Conservation (phyloP, 2,113 vertebrate genomes). For the Peromyscus maniculatus region DNA sequence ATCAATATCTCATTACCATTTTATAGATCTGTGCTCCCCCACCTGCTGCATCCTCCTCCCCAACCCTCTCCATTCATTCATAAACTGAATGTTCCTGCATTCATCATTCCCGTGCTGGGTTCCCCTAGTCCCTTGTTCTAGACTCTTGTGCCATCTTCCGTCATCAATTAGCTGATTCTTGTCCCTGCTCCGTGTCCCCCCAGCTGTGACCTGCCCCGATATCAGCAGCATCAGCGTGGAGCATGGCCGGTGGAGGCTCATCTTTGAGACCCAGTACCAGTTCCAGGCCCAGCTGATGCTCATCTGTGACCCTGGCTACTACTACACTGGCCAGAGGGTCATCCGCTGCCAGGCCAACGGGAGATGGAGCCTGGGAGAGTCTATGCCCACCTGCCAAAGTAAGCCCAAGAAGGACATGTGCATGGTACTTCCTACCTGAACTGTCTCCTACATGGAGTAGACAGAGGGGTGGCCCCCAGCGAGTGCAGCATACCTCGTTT, state of each 20-base stretch:
- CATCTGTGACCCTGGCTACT: conserved; percentile 97
- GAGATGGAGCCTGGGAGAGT: conserved; percentile 95
- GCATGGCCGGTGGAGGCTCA: conserved; percentile 96
- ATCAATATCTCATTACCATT: too few relatives aligned
- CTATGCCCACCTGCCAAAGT: conserved; percentile 95
- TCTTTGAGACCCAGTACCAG: conserved; percentile 95
- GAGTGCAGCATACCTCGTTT: not conserved
- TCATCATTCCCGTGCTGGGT: not conserved
- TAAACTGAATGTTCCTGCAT: not conserved
- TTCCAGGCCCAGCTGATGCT: conserved; percentile 97
- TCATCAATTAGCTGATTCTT: not conserved
- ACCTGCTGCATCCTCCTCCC: too few relatives aligned
- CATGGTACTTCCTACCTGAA: not conserved
- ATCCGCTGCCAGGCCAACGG: conserved; percentile 95
- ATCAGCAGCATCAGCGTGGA: conserved; percentile 93
- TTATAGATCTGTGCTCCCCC: not conserved
- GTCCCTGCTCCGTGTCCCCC: not conserved
- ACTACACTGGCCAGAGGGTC: conserved; percentile 95
- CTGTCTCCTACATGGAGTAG: not conserved
- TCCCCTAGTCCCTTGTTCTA: not conserved
- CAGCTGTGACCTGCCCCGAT: conserved; percentile 95
- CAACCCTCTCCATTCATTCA: not conserved
- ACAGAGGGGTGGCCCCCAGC: not conserved
- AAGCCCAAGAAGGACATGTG: conserved; percentile 80
- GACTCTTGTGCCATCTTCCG: not conserved